Conservation (phyloP, 2,888 invertebrate genomes). For the Agapostemon virescens region DNA sequence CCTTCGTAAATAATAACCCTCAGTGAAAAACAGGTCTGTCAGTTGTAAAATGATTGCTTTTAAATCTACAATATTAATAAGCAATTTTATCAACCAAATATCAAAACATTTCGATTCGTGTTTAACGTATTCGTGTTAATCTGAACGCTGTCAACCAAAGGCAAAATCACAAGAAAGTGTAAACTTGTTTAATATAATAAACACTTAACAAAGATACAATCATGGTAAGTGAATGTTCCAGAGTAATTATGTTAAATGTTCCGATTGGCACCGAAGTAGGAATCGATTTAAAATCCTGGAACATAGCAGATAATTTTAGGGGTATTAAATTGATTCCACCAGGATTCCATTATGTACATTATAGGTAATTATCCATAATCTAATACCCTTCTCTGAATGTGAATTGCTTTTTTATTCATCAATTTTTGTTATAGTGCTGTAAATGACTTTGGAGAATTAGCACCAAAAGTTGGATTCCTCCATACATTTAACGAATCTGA, state of each 20-base stretch:
- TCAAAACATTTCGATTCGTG: neutral
- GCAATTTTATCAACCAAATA: neutral
- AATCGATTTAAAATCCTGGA: constrained; percentile 95
- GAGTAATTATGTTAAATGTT: constrained; percentile 91
- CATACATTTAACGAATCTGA: constrained; percentile 91
- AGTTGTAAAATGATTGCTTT: neutral
- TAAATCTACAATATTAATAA: neutral
- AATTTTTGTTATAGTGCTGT: constrained; percentile 80
- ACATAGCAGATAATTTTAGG: constrained; percentile 93
- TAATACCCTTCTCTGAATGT: constrained; percentile 68
- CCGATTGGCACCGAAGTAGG: constrained; percentile 97
- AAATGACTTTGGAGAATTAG: constrained; percentile 81
- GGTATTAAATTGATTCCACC: constrained; percentile 99
- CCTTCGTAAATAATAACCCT: neutral
- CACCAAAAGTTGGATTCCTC: constrained; percentile 90
- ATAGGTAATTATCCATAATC: constrained; percentile 82
- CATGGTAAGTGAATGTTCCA: constrained; percentile 80
- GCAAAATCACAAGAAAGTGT: neutral
- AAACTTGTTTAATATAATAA: neutral
- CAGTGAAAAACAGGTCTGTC: neutral
- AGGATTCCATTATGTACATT: constrained; percentile 96
- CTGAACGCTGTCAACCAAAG: neutral
- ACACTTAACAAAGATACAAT: constrained; percentile 3
- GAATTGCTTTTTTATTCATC: constrained; percentile 47
- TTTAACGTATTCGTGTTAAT: constrained; percentile 6